Evolutionary conservation across 2,888 invertebrate species (phyloP), one percentile per base, ranked within the genome.

Genomic region (Brachyptera putata): DNA sequence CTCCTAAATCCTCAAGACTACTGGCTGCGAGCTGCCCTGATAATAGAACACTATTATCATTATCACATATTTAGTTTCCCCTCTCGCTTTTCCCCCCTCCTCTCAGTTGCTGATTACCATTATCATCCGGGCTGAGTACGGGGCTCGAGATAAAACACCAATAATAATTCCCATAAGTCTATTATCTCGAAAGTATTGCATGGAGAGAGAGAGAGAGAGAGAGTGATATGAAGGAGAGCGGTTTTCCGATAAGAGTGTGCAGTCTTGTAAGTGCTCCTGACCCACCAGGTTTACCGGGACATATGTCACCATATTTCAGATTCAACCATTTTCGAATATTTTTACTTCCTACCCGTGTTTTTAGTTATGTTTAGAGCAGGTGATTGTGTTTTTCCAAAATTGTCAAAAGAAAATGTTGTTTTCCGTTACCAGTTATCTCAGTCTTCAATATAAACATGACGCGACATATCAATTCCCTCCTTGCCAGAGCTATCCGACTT

Each of bases 111-210:
- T 53, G 34, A 53, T 34, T 36, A 36, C 34, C 21, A 53, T 53
- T 36, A 53, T 53, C 53, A 36, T 22, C 46, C 11, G 36, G 18
- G 43, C 18, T 18, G 16, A n/a, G n/a, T n/a, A n/a, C n/a, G n/a
- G n/a, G n/a, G n/a, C n/a, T n/a, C n/a, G n/a, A 53, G 53, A 53
- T 53, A 53, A 53, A 53, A 53, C 36, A 53, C 53, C 34, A 53
- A 53, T 53, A 53, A 53, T 53, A 34, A 53, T 53, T 34, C 36
- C 22, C n/a, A 16, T 21, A 24, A 22, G 21, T 3, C 18, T 46
- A 46, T 46, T 46, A 46, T 46, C 46, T 46, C 9, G 24, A 24
- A 22, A 24, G 9, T 24, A 21, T 24, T 46, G 46, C 11, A 2
- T 46, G 24, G n/a, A n/a, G 24, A 30, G 30, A 30, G 5, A 30